Percentiles rank a stretch among this genome's conserved stretches.
phyloP scores from a whole-genome alignment of 2,113 vertebrate genomes.

The Sakesphorus luctuosus region DNA sequence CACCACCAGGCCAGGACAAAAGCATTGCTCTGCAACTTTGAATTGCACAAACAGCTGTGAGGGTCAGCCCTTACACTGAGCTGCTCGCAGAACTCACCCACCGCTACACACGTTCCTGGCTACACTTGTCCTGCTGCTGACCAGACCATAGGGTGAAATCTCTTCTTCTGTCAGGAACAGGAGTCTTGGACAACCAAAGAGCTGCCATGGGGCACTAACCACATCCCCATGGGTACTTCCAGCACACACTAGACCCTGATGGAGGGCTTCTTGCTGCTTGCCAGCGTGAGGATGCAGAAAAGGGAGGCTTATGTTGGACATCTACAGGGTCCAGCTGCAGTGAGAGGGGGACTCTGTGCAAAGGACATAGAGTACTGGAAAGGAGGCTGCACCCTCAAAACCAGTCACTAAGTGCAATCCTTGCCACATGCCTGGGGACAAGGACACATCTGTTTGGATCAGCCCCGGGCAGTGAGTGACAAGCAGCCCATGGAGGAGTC shows the following conservation, averaged over 20 bases:
- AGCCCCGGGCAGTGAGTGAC: neutral
- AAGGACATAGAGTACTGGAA: neutral
- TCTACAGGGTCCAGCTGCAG: accelerated
- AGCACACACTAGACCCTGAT: accelerated
- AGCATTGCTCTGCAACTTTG: neutral
- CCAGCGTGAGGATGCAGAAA: accelerated
- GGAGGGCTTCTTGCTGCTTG: accelerated
- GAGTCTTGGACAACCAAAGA: neutral
- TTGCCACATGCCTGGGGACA: neutral
- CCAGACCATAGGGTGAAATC: neutral
- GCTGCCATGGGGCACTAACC: neutral
- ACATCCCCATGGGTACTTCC: accelerated
- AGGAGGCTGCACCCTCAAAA: neutral
- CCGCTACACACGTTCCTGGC: accelerated
- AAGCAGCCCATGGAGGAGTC: too few species aligned
- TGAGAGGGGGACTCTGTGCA: neutral
- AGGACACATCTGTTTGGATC: neutral
- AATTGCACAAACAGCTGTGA: neutral
- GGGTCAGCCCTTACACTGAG: neutral
- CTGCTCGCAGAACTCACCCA: neutral
- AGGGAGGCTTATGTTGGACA: accelerated
- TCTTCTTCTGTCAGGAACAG: neutral
- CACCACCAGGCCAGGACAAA: neutral
- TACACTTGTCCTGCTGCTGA: neutral
- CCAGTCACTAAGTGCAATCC: neutral